These are phyloP conservation scores for Sander vitreus DNA, from an alignment of 2,113 vertebrate species.

Conservation along the genomic window DNA sequence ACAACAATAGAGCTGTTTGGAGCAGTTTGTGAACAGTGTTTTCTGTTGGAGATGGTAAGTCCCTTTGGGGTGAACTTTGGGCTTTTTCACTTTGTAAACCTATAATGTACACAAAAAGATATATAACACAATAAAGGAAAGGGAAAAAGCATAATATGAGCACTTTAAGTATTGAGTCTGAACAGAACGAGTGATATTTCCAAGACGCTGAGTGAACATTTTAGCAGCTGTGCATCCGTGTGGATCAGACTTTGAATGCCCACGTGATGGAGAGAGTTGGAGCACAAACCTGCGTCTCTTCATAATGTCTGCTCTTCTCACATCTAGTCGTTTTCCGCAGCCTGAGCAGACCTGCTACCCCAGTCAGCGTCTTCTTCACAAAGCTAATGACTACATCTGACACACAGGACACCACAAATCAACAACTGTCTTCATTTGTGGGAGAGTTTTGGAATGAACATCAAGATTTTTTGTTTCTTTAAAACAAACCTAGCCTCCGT, in stretches of 20 bases:
- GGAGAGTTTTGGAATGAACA: not conserved
- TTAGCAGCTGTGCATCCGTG: not conserved
- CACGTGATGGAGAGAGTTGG: not conserved
- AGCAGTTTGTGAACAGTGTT: too few relatives aligned
- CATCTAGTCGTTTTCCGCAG: conserved; percentile 53
- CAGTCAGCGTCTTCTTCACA: conserved; percentile 82
- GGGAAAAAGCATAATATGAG: too few relatives aligned
- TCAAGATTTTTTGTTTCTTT: not conserved
- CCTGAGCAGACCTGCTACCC: conserved; percentile 80
- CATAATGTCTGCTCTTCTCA: conserved; percentile 52
- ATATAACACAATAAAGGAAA: too few relatives aligned
- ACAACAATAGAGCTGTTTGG: too few relatives aligned
- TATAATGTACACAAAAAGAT: too few relatives aligned
- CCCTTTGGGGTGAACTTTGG: too few relatives aligned
- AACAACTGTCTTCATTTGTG: not conserved
- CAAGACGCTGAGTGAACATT: not conserved
- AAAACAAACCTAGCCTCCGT: conserved; percentile 77
- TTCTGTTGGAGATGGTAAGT: too few relatives aligned
- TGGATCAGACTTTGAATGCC: not conserved
- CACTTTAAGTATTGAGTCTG: too few relatives aligned
- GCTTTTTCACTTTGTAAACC: too few relatives aligned
- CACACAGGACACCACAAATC: conserved; percentile 15
- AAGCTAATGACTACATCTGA: conserved; percentile 84
- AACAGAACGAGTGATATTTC: too few relatives aligned
- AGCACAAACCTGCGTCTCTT: conserved; percentile 72